Percentiles rank a stretch among this genome's conserved stretches.
Conservation (phyloP, 2,888 invertebrate species). For the Macaria liturata region DNA sequence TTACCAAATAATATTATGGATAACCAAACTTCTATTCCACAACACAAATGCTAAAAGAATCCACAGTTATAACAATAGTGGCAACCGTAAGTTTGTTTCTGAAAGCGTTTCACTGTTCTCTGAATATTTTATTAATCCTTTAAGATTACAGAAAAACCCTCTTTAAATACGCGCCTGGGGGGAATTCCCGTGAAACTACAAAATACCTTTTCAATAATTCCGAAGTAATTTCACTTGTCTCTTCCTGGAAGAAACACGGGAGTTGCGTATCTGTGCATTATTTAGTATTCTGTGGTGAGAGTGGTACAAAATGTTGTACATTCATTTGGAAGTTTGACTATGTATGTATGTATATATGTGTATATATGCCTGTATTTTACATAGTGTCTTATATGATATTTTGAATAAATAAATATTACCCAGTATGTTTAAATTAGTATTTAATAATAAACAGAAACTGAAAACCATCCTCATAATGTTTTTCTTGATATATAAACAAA, state of each 20-base stretch:
- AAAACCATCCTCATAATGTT: too few relatives aligned
- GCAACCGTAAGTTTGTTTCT: slow-evolving; percentile 13
- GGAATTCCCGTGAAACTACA: slow-evolving; percentile 20
- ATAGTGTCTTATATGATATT: too few relatives aligned
- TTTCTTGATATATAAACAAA: too few relatives aligned
- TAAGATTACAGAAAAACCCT: slow-evolving; percentile 56
- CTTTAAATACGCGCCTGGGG: slow-evolving; percentile 34
- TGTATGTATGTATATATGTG: too few relatives aligned
- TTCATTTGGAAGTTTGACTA: too few relatives aligned
- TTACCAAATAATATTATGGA: too few relatives aligned
- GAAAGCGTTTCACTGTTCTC: slow-evolving; percentile 56
- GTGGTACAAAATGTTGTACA: background rate
- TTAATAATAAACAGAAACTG: too few relatives aligned
- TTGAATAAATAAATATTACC: too few relatives aligned
- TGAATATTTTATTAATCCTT: slow-evolving; percentile 62
- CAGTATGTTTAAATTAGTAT: too few relatives aligned
- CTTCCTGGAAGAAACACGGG: background rate
- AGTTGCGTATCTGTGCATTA: slow-evolving; percentile 3
- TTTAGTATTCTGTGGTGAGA: slow-evolving; percentile 3
- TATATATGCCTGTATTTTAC: too few relatives aligned
- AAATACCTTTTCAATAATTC: slow-evolving; percentile 32
- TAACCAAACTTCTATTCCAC: too few relatives aligned
- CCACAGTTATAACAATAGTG: slow-evolving; percentile 2
- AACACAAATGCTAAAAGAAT: background rate
- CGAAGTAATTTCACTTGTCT: slow-evolving; percentile 21